A percentile compares a stretch with the other conserved stretches of the same genome.
Evolutionary conservation across 2,113 vertebrate species (phyloP).

Genomic region (Corythoichthys intestinalis): DNA sequence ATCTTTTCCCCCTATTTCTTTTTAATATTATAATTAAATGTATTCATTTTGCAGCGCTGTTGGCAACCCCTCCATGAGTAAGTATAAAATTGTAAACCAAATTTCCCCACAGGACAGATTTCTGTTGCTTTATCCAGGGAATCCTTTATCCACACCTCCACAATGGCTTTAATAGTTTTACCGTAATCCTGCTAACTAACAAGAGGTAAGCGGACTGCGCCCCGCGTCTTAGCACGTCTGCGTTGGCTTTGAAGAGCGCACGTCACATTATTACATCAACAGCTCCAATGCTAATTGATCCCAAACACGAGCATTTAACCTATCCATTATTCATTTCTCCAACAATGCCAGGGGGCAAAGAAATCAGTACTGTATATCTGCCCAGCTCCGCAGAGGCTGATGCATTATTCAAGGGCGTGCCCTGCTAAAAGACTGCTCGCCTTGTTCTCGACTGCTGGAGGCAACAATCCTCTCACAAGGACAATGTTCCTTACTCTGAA

Average conservation of each 20-base stretch:
- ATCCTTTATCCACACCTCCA: background rate
- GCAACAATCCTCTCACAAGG: slow-evolving; percentile 51
- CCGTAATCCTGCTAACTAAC: slow-evolving; percentile 1
- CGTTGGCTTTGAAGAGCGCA: slow-evolving; percentile 20
- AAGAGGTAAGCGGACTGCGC: slow-evolving; percentile 15
- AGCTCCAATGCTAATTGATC: slow-evolving; percentile 52
- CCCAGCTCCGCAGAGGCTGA: slow-evolving; percentile 51
- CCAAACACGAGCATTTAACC: slow-evolving; percentile 66
- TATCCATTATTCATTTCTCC: slow-evolving; percentile 67
- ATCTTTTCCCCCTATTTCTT: background rate
- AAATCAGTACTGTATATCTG: slow-evolving; percentile 43
- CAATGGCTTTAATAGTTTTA: background rate
- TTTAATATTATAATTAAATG: background rate
- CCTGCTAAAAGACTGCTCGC: slow-evolving; percentile 57
- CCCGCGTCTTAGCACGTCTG: slow-evolving; percentile 13
- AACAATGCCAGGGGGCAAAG: slow-evolving; percentile 64
- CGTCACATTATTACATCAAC: slow-evolving; percentile 44
- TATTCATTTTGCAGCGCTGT: background rate
- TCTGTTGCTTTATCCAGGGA: background rate
- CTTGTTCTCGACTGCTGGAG: slow-evolving; percentile 50
- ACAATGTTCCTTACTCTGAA: slow-evolving; percentile 25
- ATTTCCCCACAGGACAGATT: background rate
- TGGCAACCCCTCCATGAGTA: background rate
- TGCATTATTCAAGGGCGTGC: slow-evolving; percentile 70
- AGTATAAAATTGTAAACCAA: background rate